Conservation (phyloP, 2,888 invertebrate species). For the Furcula furcula region DNA sequence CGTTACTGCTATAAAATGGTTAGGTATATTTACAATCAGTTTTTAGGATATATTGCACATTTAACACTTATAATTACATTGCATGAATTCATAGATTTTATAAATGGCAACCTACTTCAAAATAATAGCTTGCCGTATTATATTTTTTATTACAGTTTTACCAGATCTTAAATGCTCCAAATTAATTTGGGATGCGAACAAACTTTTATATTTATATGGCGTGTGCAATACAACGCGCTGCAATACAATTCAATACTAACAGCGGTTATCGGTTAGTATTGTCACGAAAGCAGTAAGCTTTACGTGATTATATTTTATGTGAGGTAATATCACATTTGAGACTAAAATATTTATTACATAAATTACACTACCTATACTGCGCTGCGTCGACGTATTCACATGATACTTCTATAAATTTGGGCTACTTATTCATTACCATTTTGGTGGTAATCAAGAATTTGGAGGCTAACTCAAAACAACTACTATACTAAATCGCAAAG, state of each 20-base stretch:
- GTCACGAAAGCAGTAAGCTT: constrained; percentile 23
- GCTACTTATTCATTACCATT: no score
- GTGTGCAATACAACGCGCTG: background rate
- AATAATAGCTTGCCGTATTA: constrained; percentile 45
- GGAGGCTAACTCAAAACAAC: no score
- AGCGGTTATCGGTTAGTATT: no score
- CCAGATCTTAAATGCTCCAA: constrained; percentile 29
- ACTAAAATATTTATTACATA: constrained; percentile 33
- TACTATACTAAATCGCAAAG: no score
- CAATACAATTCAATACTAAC: no score
- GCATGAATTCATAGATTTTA: constrained; percentile 51
- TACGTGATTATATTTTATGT: constrained; percentile 39
- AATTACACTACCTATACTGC: constrained; percentile 49
- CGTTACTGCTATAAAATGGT: constrained; percentile 23
- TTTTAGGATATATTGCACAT: constrained; percentile 69
- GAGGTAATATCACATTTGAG: constrained; percentile 53
- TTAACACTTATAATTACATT: constrained; percentile 74
- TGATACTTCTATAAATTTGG: no score
- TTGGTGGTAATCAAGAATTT: no score
- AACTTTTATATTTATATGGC: background rate
- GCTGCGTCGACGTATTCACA: constrained; percentile 34
- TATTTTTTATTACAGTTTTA: constrained; percentile 21
- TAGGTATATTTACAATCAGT: constrained; percentile 63
- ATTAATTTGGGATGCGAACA: background rate
- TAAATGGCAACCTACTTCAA: constrained; percentile 41